A percentile compares a stretch with the other conserved stretches of the same genome.
These are phyloP conservation scores for Homarus americanus DNA, from an alignment of 1,140 invertebrate species.

Conservation along the genomic window DNA sequence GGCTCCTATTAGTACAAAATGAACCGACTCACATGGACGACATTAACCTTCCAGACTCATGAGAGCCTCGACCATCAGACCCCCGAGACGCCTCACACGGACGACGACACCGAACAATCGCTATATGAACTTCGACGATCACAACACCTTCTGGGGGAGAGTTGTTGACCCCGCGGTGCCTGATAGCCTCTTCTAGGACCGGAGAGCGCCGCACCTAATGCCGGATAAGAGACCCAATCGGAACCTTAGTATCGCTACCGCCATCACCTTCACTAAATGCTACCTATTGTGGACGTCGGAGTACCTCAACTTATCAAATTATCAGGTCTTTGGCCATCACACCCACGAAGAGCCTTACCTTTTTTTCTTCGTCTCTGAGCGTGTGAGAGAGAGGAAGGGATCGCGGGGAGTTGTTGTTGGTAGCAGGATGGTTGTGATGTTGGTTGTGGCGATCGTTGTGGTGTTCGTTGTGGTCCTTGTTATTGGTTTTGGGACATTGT, in stretches of 20 bases:
- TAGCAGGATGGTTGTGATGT: too few species aligned
- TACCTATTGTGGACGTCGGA: constrained; percentile 60
- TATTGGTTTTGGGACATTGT: background rate
- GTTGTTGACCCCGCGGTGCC: background rate
- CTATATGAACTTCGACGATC: constrained; percentile 46
- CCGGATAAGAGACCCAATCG: constrained; percentile 63
- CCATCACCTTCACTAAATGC: constrained; percentile 70
- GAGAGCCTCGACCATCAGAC: constrained; percentile 50
- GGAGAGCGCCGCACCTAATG: constrained; percentile 60
- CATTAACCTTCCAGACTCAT: background rate
- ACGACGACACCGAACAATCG: background rate
- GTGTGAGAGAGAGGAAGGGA: background rate
- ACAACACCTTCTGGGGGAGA: background rate
- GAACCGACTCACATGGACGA: constrained; percentile 23
- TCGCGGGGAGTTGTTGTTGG: background rate
- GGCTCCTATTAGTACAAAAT: constrained; percentile 24
- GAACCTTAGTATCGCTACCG: constrained; percentile 62
- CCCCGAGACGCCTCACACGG: background rate
- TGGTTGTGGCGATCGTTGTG: too few species aligned
- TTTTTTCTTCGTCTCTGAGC: constrained; percentile 7
- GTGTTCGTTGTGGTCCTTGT: too few species aligned
- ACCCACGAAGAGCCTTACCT: constrained; percentile 24
- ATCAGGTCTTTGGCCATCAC: constrained; percentile 64
- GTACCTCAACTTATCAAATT: constrained; percentile 72
- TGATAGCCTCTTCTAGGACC: background rate